Evolutionary conservation across 2,797 vertebrate species (phyloP).

Genomic region (Alfaro cultratus): DNA sequence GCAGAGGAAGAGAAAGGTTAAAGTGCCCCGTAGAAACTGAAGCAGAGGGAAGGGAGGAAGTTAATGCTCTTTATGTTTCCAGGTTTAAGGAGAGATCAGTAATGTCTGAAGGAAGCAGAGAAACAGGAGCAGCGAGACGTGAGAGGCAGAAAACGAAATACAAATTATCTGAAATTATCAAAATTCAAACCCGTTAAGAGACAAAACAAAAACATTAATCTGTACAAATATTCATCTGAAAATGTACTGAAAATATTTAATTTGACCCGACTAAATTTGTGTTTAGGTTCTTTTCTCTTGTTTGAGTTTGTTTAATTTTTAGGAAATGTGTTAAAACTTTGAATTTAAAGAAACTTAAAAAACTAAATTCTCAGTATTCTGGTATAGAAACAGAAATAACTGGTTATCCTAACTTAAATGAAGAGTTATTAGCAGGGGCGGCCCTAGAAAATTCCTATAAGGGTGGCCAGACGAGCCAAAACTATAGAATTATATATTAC

Average conservation of each 20-base stretch:
- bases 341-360: not conserved
- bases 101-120: constrained; percentile 51
- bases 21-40: not conserved
- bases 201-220: not conserved
- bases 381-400: not conserved
- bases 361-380: not conserved
- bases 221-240: not conserved
- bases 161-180: constrained; percentile 6
- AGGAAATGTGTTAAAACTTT: not conserved
- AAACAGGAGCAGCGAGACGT: constrained; percentile 44
- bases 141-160: constrained; percentile 42
- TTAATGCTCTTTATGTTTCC: not conserved
- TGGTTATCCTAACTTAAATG: not conserved
- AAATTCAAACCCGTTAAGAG: not conserved
- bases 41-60: not conserved
- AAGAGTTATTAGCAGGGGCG: too few species aligned
- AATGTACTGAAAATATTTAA: not conserved
- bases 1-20: constrained; percentile 4
- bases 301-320: not conserved
- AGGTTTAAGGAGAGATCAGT: constrained; percentile 46
- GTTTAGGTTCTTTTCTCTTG: not conserved
- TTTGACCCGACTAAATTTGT: not conserved
- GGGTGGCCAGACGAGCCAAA: too few species aligned
- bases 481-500: too few species aligned
- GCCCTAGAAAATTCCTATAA: too few species aligned